Evolutionary conservation across 1,140 invertebrate species (phyloP).

Genomic region (Laodelphax striatellus): DNA sequence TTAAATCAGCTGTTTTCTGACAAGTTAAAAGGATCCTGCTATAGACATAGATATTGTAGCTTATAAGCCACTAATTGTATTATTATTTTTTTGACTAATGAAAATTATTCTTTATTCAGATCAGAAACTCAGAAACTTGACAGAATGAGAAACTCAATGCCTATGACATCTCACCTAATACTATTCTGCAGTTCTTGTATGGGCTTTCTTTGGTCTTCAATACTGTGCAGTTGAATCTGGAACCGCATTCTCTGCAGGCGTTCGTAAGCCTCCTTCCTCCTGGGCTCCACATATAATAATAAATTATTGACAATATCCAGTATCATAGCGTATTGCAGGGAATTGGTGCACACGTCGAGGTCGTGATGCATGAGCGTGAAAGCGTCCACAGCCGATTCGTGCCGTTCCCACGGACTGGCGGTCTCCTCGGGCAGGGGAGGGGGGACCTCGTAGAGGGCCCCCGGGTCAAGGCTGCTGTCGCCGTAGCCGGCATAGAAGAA

Average conservation of each 20-base stretch:
- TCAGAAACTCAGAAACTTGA: no score
- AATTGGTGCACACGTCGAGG: conserved; percentile 94
- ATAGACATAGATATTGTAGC: no score
- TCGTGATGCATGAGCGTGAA: conserved; percentile 98
- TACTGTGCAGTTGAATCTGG: conserved; percentile 76
- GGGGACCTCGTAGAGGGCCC: conserved; percentile 48
- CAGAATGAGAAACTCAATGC: no score
- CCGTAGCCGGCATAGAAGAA: conserved; percentile 95
- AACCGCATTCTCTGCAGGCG: conserved; percentile 85
- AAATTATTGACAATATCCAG: conserved; percentile 96
- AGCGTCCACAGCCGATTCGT: conserved; percentile 83
- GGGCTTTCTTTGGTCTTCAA: conserved; percentile 81
- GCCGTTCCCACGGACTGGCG: conserved; percentile 51
- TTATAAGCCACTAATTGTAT: no score
- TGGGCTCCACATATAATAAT: conserved; percentile 90
- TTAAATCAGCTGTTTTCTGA: no score
- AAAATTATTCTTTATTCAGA: no score
- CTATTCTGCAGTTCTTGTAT: conserved; percentile 86
- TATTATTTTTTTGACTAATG: no score
- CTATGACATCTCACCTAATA: conserved; percentile 40
- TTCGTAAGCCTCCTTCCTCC: conserved; percentile 82
- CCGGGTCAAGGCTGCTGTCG: conserved; percentile 61
- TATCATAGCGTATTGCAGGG: conserved; percentile 89
- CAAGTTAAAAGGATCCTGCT: no score
- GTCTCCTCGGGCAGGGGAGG: conserved; percentile 51